Conservation (phyloP, 1,140 invertebrate genomes). For the Brachionus rotundiformis region DNA sequence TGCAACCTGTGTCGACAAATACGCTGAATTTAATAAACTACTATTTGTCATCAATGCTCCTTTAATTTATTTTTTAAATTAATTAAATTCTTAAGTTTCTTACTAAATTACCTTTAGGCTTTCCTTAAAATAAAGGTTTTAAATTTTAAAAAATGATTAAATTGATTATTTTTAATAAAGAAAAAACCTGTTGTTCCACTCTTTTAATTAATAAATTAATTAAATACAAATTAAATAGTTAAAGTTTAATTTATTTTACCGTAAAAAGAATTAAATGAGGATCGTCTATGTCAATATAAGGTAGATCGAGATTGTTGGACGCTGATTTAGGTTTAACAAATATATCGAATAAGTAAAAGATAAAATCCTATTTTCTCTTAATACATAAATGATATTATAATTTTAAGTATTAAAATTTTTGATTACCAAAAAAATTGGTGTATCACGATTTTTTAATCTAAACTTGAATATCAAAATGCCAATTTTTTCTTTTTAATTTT, state of each 20-base stretch:
- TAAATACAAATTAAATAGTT: neutral
- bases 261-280: conserved; percentile 44
- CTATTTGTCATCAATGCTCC: conserved; percentile 79
- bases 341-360: too few species aligned
- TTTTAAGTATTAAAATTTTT: too few species aligned
- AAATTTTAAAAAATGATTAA: neutral
- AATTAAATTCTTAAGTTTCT: neutral
- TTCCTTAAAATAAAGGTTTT: neutral
- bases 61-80: too few species aligned
- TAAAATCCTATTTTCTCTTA: too few species aligned
- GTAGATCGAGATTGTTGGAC: neutral
- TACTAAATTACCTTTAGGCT: conserved; percentile 70
- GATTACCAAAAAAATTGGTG: too few species aligned
- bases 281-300: conserved; percentile 47
- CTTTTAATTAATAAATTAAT: neutral
- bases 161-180: too few species aligned
- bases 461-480: too few species aligned
- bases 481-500: too few species aligned
- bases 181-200: conserved; percentile 72
- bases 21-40: conserved; percentile 82
- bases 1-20: conserved; percentile 70
- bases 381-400: too few species aligned
- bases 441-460: neutral
- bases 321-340: conserved; percentile 24
- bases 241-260: neutral